Evolutionary conservation across 2,113 vertebrate genomes (phyloP), one percentile per base, ranked within the genome.

Genomic region (Vidua macroura): DNA sequence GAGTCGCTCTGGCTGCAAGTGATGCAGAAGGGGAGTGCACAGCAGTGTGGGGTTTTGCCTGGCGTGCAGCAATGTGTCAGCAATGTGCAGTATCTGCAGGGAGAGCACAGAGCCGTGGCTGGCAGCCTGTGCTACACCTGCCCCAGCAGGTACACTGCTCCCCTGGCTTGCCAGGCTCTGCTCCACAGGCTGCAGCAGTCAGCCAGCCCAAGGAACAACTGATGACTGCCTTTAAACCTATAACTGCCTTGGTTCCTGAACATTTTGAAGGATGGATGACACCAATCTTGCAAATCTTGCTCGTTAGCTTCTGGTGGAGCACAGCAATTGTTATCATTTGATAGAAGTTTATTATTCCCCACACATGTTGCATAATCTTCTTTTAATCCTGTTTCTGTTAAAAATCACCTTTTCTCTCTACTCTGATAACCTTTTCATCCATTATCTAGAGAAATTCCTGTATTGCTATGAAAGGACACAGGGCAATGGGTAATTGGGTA

Each of bases 401-500:
- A 92, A 97, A 96, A 95, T 96, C 95, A 96, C 96, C 94, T 96
- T 97, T 97, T 95, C 78, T 96, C 92, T 97, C 96, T 73, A 59
- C 89, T 95, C 96, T 9, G 83, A 96, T 97, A 96, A 97, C 97
- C 95, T 95, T 94, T 95, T 96, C 93, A 95, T 96, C 96, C 95
- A 96, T 97, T 97, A 96, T 95, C 96, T 97, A 60, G 60, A 83
- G 88, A 95, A 96, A 95, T 94, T 97, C 97, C 93, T 91, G 95
- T 94, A 96, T 95, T 94, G 48, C 97, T 97, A 88, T 86, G 51
- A 96, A 96, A 97, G 95, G 96, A 97, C 95, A 96, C 90, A 90
- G 97, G 95, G 96, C 96, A 97, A 66, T 94, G 84, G 81, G 92
- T 98, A 97, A 97, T 97, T 96, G 96, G 93, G 96, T 94, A 93